Evolutionary conservation across 2,888 invertebrate species (phyloP), one percentile per base, ranked within the genome.

Genomic region (Conomelus anceps): DNA sequence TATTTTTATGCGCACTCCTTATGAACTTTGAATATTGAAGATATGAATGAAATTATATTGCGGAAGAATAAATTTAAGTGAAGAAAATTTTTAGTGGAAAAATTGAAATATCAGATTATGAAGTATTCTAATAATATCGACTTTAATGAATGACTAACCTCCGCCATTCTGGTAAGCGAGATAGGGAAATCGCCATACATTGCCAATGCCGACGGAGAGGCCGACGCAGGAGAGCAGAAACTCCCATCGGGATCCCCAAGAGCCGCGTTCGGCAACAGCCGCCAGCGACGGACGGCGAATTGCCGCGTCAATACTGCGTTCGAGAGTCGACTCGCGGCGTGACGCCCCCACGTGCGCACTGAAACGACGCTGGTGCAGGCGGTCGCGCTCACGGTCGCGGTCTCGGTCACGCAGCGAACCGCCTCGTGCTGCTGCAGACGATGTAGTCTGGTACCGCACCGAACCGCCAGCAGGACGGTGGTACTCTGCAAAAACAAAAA

Each of bases 101-200:
- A n/a, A 11, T 22, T 20, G 23, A 87, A 24, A 17, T 11, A 23
- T 87, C 22, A 86, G 86, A 9, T 4, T 23, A n/a, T 23, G 23
- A 86, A 23, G 7, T 22, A 86, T 22, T 22, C 11, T 29, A 29
- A 63, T 23, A 23, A 88, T 20, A 1, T 84, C 6, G n/a, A 41
- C 3, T 41, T n/a, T n/a, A n/a, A n/a, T 22, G 22, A 34, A 26
- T 41, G 0, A 93, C 94, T 93, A 92, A 96, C 97, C 97, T 93
- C 97, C 97, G 22, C 97, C 97, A 93, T 97, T 97, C 92, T 96
- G 95, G 93, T 97, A 97, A 92, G 97, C 97, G 89, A 97, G 93
- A 93, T 97, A 98, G 0, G 98, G 98, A 93, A 98, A 98, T 91
- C 97, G 94, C 97, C 97, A 97, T 17, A 98, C 96, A 93, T 97